phyloP scores from a whole-genome alignment of 2,113 vertebrate species.

The Climacteris rufus region DNA sequence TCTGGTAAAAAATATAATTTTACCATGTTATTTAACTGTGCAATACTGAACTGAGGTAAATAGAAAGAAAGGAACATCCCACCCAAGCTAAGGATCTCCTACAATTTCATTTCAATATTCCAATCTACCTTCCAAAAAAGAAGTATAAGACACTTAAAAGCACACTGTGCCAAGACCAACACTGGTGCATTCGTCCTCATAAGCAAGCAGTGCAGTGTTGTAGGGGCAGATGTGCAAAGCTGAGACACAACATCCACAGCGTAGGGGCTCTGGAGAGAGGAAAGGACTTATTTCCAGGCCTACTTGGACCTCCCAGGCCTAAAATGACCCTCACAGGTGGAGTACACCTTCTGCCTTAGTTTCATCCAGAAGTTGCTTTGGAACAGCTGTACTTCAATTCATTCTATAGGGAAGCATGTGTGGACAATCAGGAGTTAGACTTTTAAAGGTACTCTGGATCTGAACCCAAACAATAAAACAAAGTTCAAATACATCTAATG shows the following conservation, averaged over 20 bases:
- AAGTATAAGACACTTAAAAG: background rate
- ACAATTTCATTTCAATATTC: background rate
- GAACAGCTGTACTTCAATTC: background rate
- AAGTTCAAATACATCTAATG: background rate
- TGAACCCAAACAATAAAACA: background rate
- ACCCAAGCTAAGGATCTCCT: background rate
- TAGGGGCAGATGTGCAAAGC: rapidly evolving
- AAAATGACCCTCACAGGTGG: background rate
- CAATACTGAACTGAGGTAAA: background rate
- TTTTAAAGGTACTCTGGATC: background rate
- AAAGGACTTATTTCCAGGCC: background rate
- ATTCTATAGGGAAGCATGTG: rapidly evolving
- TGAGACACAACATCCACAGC: background rate
- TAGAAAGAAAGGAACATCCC: background rate
- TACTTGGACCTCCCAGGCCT: too few relatives aligned
- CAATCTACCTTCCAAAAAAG: background rate
- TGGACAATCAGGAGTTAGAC: background rate
- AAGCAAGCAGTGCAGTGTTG: rapidly evolving
- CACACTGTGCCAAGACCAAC: background rate
- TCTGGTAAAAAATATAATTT: too few relatives aligned
- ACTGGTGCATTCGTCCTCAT: rapidly evolving
- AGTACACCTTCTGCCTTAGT: background rate
- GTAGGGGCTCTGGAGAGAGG: rapidly evolving
- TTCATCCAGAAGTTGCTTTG: background rate
- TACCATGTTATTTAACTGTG: background rate